phyloP scores from a whole-genome alignment of 2,113 vertebrate genomes.

The Pipra filicauda region DNA sequence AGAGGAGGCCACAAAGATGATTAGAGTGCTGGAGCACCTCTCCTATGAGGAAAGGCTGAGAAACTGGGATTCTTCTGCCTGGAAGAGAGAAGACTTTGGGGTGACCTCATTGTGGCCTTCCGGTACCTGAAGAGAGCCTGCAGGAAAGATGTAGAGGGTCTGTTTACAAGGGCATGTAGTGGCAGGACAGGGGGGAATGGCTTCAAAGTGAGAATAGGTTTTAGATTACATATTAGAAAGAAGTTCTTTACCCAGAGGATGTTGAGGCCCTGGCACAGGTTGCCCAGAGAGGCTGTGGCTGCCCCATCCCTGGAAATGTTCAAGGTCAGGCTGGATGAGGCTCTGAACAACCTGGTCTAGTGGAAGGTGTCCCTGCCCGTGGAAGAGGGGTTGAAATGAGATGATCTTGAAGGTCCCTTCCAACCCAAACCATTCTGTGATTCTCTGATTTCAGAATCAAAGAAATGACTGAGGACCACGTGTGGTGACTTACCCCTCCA shows the following conservation, averaged over 20 bases:
- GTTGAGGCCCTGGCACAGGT: not conserved
- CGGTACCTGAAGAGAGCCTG: not conserved
- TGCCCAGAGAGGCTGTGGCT: not conserved
- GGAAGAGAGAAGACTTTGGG: not conserved
- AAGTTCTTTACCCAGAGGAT: fast-evolving
- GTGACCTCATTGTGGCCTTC: not conserved
- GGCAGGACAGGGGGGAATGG: not conserved
- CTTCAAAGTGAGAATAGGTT: not conserved
- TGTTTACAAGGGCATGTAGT: not conserved
- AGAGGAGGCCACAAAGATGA: not conserved
- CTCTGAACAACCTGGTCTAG: not conserved
- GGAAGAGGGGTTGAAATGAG: not conserved
- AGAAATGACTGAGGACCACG: fast-evolving
- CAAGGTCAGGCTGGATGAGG: not conserved
- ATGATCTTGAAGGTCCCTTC: not conserved
- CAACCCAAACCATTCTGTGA: not conserved
- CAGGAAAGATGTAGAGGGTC: not conserved
- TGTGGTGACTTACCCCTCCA: not conserved
- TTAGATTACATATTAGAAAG: not conserved
- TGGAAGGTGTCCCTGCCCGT: not conserved
- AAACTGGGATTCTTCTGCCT: not conserved
- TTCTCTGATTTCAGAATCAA: not conserved
- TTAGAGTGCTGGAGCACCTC: not conserved
- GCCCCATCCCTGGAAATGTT: not conserved
- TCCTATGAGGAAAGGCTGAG: not conserved